Conservation (phyloP, 2,888 invertebrate genomes). For the Apodemia zela region DNA sequence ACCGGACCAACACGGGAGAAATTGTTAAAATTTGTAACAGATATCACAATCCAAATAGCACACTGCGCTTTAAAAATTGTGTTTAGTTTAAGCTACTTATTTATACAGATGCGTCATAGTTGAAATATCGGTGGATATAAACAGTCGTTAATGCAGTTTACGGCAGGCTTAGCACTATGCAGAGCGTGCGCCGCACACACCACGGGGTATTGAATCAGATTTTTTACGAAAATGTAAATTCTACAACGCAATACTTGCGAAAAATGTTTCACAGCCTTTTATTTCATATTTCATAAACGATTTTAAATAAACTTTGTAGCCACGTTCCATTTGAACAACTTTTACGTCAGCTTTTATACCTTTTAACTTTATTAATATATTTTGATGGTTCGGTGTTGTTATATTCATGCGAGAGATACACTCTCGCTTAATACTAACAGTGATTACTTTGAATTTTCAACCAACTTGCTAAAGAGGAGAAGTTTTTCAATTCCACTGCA, state of each 20-base stretch:
- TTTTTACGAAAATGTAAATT: conserved; percentile 26
- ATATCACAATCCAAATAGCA: too few species aligned
- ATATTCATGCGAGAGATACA: neutral
- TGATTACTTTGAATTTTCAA: conserved; percentile 6
- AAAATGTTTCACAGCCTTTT: conserved; percentile 17
- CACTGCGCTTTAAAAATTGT: too few species aligned
- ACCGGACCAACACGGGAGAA: too few species aligned
- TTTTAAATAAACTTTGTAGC: conserved; percentile 16
- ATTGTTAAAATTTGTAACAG: too few species aligned
- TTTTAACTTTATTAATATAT: conserved; percentile 16
- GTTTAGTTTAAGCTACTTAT: too few species aligned
- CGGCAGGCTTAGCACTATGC: conserved; percentile 22
- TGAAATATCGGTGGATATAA: conserved; percentile 20
- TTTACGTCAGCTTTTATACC: conserved; percentile 15
- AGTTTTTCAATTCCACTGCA: too few species aligned
- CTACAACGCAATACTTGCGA: conserved; percentile 22
- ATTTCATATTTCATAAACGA: conserved; percentile 17
- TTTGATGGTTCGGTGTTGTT: neutral
- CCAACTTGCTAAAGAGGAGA: too few species aligned
- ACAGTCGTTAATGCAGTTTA: conserved; percentile 19
- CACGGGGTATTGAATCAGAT: conserved; percentile 23
- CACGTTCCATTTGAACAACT: conserved; percentile 12
- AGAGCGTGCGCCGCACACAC: conserved; percentile 20
- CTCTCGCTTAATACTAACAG: neutral
- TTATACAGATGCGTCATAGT: too few species aligned